Percentiles rank a stretch among this genome's conserved stretches.
Evolutionary conservation across 1,140 invertebrate genomes (phyloP).

Genomic region (Andrena cerasifolii): DNA sequence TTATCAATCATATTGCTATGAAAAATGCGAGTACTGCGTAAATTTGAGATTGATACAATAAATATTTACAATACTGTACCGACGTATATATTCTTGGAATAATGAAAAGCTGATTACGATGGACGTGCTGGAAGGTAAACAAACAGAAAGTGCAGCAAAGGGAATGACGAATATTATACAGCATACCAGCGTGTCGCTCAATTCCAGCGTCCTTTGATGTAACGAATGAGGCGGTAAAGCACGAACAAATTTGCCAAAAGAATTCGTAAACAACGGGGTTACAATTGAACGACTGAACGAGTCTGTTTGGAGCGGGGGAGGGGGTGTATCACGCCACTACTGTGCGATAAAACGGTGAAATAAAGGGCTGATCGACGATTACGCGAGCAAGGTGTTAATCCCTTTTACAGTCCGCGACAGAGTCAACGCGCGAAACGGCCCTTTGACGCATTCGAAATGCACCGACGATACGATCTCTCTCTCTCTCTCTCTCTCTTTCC

Average conservation of each 20-base stretch:
- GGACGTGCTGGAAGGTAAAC: background rate
- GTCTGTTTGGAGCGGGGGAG: conserved; percentile 51
- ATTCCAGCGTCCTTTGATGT: conserved; percentile 59
- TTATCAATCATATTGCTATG: no score
- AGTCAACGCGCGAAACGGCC: conserved; percentile 58
- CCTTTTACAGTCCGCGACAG: conserved; percentile 65
- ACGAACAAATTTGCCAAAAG: conserved; percentile 50
- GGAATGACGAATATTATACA: background rate
- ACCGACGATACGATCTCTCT: conserved; percentile 5
- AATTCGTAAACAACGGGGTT: conserved; percentile 56
- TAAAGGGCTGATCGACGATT: conserved; percentile 57
- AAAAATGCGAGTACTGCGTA: no score
- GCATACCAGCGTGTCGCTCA: background rate
- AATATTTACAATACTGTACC: no score
- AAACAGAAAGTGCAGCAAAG: background rate
- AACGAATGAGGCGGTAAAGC: conserved; percentile 38
- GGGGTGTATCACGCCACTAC: background rate
- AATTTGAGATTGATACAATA: no score
- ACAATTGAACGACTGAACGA: conserved; percentile 44
- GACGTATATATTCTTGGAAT: no score
- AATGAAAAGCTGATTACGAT: no score
- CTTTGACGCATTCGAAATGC: conserved; percentile 69
- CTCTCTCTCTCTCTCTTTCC: no score
- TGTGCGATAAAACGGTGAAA: conserved; percentile 54
- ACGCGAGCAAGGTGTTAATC: conserved; percentile 69